phyloP scores from a whole-genome alignment of 1,140 invertebrate genomes.

The Drosophila erecta region DNA sequence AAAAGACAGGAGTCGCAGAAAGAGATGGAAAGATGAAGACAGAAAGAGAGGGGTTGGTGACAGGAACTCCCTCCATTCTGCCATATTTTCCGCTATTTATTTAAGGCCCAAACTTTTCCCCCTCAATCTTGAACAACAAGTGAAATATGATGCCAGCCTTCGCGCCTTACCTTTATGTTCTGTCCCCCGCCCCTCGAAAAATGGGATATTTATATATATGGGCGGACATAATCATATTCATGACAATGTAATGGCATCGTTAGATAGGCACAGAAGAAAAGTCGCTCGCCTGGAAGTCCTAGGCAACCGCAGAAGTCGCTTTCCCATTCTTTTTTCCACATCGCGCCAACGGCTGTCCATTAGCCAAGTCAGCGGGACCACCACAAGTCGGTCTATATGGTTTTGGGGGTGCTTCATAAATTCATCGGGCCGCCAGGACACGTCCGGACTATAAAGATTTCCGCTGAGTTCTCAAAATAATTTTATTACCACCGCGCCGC shows the following conservation, averaged over 20 bases:
- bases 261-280: constrained; percentile 45
- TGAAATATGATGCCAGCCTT: constrained; percentile 36
- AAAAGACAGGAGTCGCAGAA: neutral
- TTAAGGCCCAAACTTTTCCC: constrained; percentile 35
- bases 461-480: constrained; percentile 6
- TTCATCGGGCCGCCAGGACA: constrained; percentile 45
- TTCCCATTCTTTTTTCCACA: constrained; percentile 1
- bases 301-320: constrained; percentile 24
- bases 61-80: constrained; percentile 27
- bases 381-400: neutral
- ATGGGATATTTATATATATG: constrained; percentile 1
- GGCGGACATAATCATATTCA: constrained; percentile 68
- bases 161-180: constrained; percentile 19
- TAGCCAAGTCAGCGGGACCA: constrained; percentile 40
- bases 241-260: constrained; percentile 78
- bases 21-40: neutral
- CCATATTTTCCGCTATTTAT: constrained; percentile 51
- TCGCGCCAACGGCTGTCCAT: constrained; percentile 53
- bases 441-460: constrained; percentile 6
- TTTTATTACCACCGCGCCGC: constrained; percentile 11
- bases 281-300: constrained; percentile 42
- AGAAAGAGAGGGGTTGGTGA: neutral
- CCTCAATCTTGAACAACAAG: constrained; percentile 1
- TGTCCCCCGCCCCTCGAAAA: neutral
- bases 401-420: constrained; percentile 35